Percentiles rank a stretch among this genome's conserved stretches.
phyloP scores from a whole-genome alignment of 2,797 vertebrate genomes.

The Loris lydekkerianus region DNA sequence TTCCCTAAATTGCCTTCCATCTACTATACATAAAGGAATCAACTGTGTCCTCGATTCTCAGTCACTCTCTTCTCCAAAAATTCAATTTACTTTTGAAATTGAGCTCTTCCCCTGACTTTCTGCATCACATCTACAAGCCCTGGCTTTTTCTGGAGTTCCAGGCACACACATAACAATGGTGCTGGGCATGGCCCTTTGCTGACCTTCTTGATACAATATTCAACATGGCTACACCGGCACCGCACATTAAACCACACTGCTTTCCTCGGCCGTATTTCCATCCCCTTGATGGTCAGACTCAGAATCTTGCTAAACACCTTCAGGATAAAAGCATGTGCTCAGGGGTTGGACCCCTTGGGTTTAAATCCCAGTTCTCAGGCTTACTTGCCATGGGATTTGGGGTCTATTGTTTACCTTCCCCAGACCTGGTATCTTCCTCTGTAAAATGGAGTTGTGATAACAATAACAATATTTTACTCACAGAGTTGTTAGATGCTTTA shows the following conservation, averaged over 20 bases:
- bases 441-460: neutral
- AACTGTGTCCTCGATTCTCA: neutral
- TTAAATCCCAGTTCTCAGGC: neutral
- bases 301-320: neutral
- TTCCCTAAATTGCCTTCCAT: neutral
- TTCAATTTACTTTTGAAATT: slow-evolving; percentile 5
- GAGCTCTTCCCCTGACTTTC: neutral
- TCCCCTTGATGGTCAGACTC: neutral
- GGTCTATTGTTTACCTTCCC: neutral
- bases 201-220: neutral
- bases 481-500: neutral
- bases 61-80: neutral
- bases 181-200: neutral
- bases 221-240: neutral
- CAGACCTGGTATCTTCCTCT: neutral
- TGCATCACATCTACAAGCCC: neutral
- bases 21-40: neutral
- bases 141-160: neutral
- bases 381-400: neutral
- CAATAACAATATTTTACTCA: neutral
- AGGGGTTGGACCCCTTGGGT: neutral
- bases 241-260: neutral
- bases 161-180: neutral
- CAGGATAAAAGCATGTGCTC: neutral
- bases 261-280: neutral